These are phyloP conservation scores for Discoglossus pictus DNA, from an alignment of 2,797 vertebrate species.

Conservation along the genomic window DNA sequence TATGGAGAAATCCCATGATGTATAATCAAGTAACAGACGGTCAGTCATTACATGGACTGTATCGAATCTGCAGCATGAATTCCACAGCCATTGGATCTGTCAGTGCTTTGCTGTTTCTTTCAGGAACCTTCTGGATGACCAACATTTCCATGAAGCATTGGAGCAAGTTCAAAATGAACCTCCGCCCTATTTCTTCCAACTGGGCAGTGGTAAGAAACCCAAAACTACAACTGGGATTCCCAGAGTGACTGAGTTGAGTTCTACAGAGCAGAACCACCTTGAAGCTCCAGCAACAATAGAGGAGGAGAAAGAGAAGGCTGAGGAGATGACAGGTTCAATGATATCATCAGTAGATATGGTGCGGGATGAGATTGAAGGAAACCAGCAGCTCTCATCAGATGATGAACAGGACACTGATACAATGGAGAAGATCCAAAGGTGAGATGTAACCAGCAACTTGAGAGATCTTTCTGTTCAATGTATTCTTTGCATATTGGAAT, in stretches of 20 bases:
- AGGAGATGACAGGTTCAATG: background rate
- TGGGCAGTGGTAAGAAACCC: conserved; percentile 49
- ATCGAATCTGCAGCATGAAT: no score
- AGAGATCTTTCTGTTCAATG: no score
- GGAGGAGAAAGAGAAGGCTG: conserved; percentile 10
- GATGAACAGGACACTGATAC: conserved; percentile 50
- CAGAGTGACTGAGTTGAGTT: background rate
- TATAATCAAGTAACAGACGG: no score
- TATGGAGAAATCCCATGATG: no score
- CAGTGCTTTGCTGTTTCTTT: conserved; percentile 19
- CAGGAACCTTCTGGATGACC: conserved; percentile 80
- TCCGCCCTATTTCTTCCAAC: conserved; percentile 75
- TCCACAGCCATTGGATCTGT: no score
- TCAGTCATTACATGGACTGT: no score
- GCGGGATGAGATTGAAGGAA: background rate
- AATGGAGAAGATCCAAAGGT: conserved; percentile 60
- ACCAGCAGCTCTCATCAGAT: background rate
- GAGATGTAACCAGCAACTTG: background rate
- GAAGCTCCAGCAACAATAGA: background rate
- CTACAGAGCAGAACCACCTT: background rate
- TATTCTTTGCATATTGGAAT: no score
- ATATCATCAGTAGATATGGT: no score
- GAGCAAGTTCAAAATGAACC: conserved; percentile 63
- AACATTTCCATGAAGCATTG: conserved; percentile 71
- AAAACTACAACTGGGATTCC: background rate